These are phyloP conservation scores for Palythoa heliodiscus DNA, from an alignment of 92 coral and sea anemone species.

Conservation along the genomic window DNA sequence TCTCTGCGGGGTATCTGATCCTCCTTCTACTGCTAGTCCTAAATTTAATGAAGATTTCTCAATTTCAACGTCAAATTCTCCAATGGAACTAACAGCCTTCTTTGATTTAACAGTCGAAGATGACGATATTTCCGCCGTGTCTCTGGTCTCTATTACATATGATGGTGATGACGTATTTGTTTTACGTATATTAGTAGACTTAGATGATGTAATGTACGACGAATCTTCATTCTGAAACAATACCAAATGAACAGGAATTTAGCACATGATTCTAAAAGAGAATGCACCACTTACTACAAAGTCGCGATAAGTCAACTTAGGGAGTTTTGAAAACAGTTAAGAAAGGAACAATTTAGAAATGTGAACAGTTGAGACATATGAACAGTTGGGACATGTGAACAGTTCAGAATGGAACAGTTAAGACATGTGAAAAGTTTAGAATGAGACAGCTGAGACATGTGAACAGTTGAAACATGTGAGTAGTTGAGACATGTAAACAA, in stretches of 20 bases:
- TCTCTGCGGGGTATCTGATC: conserved; percentile 62
- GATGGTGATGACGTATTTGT: neutral
- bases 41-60: conserved; percentile 68
- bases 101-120: neutral
- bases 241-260: neutral
- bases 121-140: neutral
- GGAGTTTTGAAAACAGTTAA: too few species aligned
- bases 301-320: neutral
- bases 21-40: conserved; percentile 87
- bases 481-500: too few species aligned
- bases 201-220: neutral
- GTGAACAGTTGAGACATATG: too few species aligned
- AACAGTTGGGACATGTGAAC: too few species aligned
- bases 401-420: too few species aligned
- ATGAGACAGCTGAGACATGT: too few species aligned
- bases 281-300: neutral
- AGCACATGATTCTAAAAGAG: neutral
- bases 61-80: conserved; percentile 55
- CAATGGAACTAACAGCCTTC: neutral
- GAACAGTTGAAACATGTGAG: too few species aligned
- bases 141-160: neutral
- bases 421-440: too few species aligned
- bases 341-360: too few species aligned
- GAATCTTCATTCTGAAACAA: neutral
- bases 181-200: neutral